phyloP scores from a whole-genome alignment of 2,888 invertebrate species.

The Idaea aversata region DNA sequence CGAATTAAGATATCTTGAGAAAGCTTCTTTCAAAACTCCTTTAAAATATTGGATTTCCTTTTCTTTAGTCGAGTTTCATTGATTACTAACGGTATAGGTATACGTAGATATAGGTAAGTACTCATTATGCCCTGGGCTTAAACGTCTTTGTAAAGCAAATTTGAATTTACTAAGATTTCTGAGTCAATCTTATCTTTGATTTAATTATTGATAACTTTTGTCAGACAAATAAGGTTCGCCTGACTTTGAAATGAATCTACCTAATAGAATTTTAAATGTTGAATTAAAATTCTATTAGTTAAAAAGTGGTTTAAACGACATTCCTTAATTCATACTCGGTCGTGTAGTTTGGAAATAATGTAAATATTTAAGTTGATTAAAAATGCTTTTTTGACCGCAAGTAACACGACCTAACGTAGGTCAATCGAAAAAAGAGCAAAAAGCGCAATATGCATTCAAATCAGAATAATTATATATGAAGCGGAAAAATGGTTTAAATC shows the following conservation, averaged over 20 bases:
- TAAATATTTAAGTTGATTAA: too few relatives aligned
- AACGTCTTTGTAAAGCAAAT: neutral
- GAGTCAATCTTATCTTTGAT: neutral
- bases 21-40: neutral
- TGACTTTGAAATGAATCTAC: neutral
- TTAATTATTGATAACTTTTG: neutral
- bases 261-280: neutral
- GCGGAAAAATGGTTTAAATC: too few relatives aligned
- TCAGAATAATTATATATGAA: too few relatives aligned
- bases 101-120: neutral
- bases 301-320: too few relatives aligned
- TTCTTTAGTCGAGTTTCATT: slow-evolving; percentile 1
- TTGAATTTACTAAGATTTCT: neutral
- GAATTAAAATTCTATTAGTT: too few relatives aligned
- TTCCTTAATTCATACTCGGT: too few relatives aligned
- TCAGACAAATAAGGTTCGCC: neutral
- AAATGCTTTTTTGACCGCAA: too few relatives aligned
- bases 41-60: neutral
- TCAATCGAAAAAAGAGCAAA: too few relatives aligned
- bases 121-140: neutral
- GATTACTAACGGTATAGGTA: neutral
- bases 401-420: too few relatives aligned
- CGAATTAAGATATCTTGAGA: slow-evolving; percentile 10
- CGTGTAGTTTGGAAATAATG: too few relatives aligned
- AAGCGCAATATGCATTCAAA: too few relatives aligned